Evolutionary conservation across 2,888 invertebrate species (phyloP), one percentile per base, ranked within the genome.

Genomic region (Odontocerum albicorne): DNA sequence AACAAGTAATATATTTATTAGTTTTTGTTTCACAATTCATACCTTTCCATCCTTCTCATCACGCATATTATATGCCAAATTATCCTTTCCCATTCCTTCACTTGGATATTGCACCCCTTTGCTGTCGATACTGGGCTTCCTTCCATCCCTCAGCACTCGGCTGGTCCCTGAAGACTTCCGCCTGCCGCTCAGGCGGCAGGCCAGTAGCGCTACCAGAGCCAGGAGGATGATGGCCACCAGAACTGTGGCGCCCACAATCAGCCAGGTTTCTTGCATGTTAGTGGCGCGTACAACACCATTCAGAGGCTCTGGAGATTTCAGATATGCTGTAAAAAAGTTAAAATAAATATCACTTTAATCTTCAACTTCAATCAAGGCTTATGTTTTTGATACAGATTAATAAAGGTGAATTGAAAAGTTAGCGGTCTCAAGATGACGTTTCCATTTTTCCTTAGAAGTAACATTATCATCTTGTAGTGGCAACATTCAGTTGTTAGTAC

Each of bases 291-390:
- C 68, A 13, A 82, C 76, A 1, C 84, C 83, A 57, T 75, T 77
- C 59, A 86, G 70, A 2, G 85, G 83, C 61, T 80, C 81, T 1
- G 82, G 77, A 32, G 83, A 81, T 68, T 84, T 85, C 65, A 87
- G 72, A 70, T 85, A 88, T 58, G 88, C 88, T 88, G 74, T 16
- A 70, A 70, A 17, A 39, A 32, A 6, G n/a, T n/a, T n/a, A n/a
- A n/a, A n/a, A n/a, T n/a, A n/a, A n/a, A n/a, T n/a, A n/a, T n/a
- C n/a, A n/a, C n/a, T n/a, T n/a, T n/a, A n/a, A n/a, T n/a, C n/a
- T n/a, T n/a, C n/a, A n/a, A n/a, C n/a, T n/a, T n/a, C n/a, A n/a
- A n/a, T n/a, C n/a, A n/a, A n/a, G n/a, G n/a, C n/a, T n/a, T n/a
- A n/a, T n/a, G n/a, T n/a, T n/a, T n/a, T n/a, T n/a, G n/a, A n/a